Base-by-base conservation (phyloP, 2,797 vertebrate genomes). In the Poecilia picta region DNA sequence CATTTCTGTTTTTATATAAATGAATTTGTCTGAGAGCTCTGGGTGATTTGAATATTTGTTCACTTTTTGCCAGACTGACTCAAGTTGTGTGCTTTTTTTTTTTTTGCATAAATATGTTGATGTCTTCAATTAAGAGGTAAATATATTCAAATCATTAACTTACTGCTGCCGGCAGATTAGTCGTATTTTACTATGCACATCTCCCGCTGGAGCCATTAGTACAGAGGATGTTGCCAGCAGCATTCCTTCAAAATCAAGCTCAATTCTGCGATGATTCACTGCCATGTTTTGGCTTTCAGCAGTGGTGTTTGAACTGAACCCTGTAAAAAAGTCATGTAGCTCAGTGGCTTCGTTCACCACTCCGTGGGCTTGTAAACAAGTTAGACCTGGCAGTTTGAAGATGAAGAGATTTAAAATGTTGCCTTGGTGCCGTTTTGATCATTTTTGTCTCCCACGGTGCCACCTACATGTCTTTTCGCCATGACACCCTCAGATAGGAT, bases 91-190 rank as follows among this genome's bases (percentile, higher is more conserved):
- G 64, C 68, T 53, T 53, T 53, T 0, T 23, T 51, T 5, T 47
- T 74, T 72, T 73, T 23, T 51, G 8, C 47, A 59, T 7, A 66
- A 74, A 80, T 79, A 72, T 78, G 68, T 80, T 82, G 75, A 86
- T 85, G 74, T 81, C 82, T 83, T 87, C 78, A 87, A 76, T 90
- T 83, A 82, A 76, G 71, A 77, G 74, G 57, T 68, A 85, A 84
- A 90, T 83, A 55, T 82, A 89, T 86, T 88, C 62, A 76, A 55
- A 87, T 79, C 66, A 81, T 76, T 87, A 72, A 86, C 75, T 83
- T 87, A 80, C 55, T 80, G 74, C 82, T 81, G 77, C 82, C 72
- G 70, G 74, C 59, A 62, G 76, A 89, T 88, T 84, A 86, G 88
- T 77, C 43, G 75, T 85, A 76, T 80, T 88, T 85, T 73, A 77